Percentiles rank a stretch among this genome's conserved stretches.
These are phyloP conservation scores for Tribolium castaneum DNA, from an alignment of 1,140 invertebrate species.

Conservation along the genomic window DNA sequence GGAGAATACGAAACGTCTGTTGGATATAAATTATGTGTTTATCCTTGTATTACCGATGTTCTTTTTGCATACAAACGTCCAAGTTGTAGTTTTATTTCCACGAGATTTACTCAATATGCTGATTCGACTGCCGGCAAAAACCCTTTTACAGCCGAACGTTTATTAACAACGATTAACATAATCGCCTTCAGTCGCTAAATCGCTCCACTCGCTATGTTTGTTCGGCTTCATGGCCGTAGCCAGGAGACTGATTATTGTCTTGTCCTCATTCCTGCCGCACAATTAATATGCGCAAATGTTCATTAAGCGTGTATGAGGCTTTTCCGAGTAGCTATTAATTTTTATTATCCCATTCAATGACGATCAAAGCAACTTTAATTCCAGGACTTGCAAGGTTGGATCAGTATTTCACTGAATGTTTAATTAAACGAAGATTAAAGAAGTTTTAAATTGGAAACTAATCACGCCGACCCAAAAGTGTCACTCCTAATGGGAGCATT, in stretches of 20 bases:
- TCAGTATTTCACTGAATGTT: no score
- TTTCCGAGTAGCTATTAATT: neutral
- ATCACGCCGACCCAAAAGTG: neutral
- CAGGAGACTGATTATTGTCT: neutral
- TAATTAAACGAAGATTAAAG: neutral
- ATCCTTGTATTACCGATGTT: conserved; percentile 37
- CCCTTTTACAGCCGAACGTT: no score
- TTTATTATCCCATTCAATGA: neutral
- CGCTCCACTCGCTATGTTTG: no score
- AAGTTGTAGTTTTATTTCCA: conserved; percentile 16
- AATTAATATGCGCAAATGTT: neutral
- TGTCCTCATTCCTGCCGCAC: neutral
- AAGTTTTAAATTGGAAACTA: neutral
- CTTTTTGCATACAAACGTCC: conserved; percentile 40
- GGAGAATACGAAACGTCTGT: conserved; percentile 42
- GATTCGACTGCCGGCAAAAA: neutral
- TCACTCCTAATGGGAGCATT: neutral
- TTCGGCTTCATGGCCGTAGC: no score
- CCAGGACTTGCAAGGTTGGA: neutral
- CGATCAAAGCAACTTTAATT: neutral
- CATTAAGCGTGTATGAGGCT: neutral
- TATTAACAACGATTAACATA: no score
- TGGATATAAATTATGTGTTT: conserved; percentile 42
- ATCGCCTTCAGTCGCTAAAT: no score
- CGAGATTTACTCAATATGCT: conserved; percentile 25